Percentiles rank a stretch among this genome's conserved stretches.
These are phyloP conservation scores for Aphelenchoides fujianensis DNA, from an alignment of 1,140 invertebrate genomes.

Conservation along the genomic window DNA sequence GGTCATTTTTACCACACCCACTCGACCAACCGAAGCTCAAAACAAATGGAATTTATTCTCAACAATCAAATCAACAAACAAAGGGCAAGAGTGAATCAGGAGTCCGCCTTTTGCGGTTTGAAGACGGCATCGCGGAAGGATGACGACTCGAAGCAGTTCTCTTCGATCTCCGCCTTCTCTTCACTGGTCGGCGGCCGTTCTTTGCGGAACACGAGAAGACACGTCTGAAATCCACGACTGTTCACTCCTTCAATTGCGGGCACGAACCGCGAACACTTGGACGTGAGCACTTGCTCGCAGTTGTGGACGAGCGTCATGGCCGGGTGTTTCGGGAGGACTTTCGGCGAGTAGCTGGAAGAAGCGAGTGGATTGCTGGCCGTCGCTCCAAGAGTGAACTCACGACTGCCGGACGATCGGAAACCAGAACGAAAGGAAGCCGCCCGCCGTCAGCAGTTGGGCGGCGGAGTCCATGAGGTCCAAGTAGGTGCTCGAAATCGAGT, in stretches of 20 bases:
- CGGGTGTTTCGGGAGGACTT: conserved; percentile 64
- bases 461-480: conserved; percentile 65
- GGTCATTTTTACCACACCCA: too few relatives aligned
- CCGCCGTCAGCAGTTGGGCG: conserved; percentile 61
- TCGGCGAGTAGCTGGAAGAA: conserved; percentile 62
- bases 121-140: conserved; percentile 2
- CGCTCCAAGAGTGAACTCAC: too few relatives aligned
- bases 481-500: conserved; percentile 64
- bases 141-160: neutral
- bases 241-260: neutral
- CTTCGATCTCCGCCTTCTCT: neutral
- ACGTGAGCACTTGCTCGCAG: conserved; percentile 64
- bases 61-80: conserved; percentile 19
- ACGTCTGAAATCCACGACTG: conserved; percentile 31
- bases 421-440: conserved; percentile 66
- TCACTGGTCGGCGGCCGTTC: conserved; percentile 13
- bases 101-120: neutral
- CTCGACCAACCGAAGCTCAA: too few relatives aligned
- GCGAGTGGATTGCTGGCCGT: conserved; percentile 7
- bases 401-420: conserved; percentile 64
- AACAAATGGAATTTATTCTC: conserved; percentile 23
- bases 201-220: conserved; percentile 53
- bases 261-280: conserved; percentile 49
- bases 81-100: too few relatives aligned
- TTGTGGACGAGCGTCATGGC: conserved; percentile 64